Base-by-base conservation (phyloP, 92 coral and sea anemone species). In the Phenganax subtilis region DNA sequence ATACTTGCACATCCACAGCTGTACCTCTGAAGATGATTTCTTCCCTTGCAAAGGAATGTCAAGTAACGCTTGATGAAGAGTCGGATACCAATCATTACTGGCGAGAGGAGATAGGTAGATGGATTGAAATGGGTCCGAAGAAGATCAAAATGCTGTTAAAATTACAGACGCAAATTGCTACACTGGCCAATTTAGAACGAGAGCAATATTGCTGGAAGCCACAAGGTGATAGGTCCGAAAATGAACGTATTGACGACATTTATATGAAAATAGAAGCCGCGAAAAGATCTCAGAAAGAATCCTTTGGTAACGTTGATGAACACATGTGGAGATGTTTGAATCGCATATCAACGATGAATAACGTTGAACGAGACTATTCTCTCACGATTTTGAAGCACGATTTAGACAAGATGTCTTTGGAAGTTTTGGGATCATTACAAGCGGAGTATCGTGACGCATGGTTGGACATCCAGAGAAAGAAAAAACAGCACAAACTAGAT, bases 211-310 rank as follows among this genome's bases (percentile, higher is more conserved):
- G 70, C 53, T 55, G 69, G 12, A 76, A 44, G 66, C 81, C 69
- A 57, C 69, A 64, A 29, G 81, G 65, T 58, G 31, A 76, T 76
- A 76, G 30, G 47, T 76, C 81, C 31, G 81, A 57, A 30, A 64
- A 76, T 57, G 81, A 76, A 28, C 66, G 66, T 27, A 76, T 61
- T 56, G 66, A 76, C 71, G 81, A 76, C 12, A 76, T 58, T 59
- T 59, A 54, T 29, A 76, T 29, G 55, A 59, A 76, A 31, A 20
- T 54, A 15, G 9, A 59, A 55, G 59, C 58, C 0, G 81, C 81
- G 31, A 58, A 27, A 52, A 44, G 60, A 6, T 59, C 31, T n/a
- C 81, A 76, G 58, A 76, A 59, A 31, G 81, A 76, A 3, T 76
- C 81, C 9, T 59, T 76, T 31, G 6, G 10, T 57, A 14, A 76